Base-by-base conservation (phyloP, 2,113 vertebrate species). In the Hiodon tergisus region DNA sequence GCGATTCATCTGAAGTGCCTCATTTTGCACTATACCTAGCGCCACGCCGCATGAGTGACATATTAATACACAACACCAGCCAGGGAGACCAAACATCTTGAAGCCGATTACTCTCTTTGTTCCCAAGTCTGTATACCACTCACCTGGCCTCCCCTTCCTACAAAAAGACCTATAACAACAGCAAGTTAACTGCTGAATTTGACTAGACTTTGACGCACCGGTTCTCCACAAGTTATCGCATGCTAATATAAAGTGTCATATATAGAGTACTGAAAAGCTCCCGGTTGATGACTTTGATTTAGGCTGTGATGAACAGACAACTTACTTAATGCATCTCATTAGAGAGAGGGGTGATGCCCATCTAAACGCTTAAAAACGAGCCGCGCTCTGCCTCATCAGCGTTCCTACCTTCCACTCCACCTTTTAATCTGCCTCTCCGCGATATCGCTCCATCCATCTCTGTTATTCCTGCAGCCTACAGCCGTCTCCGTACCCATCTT, bases 391-490 rank as follows among this genome's bases (percentile, higher is more conserved):
- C 76, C 80, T 72, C 75, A 60, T 77, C 77, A 76, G 14, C 77
- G 72, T 63, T 72, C 76, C 81, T 75, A 77, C 78, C 73, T 78
- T 77, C 31, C 81, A 80, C 65, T 73, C 76, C 69, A 70, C 78
- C 46, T 77, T 60, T 69, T 80, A 78, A 82, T 82, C 81, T 74
- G 17, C 6, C 17, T 84, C 72, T 78, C 73, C 67, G 69, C 79
- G 79, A 81, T 81, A 82, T 78, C 80, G 67, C 75, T 80, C 77
- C 79, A 84, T 82, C 79, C 79, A 81, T 81, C 81, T 80, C 71
- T 71, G 81, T 81, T 82, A 81, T 80, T 78, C 81, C 73, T 78
- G 70, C 78, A 74, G 79, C 79, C 76, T 72, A 80, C 74, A 77
- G 70, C 48, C 55, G 53, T 57, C 66, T 80, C 77, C 5, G 62